These are phyloP conservation scores for Rhyacichthys aspro DNA, from an alignment of 2,797 vertebrate species.

Conservation along the genomic window DNA sequence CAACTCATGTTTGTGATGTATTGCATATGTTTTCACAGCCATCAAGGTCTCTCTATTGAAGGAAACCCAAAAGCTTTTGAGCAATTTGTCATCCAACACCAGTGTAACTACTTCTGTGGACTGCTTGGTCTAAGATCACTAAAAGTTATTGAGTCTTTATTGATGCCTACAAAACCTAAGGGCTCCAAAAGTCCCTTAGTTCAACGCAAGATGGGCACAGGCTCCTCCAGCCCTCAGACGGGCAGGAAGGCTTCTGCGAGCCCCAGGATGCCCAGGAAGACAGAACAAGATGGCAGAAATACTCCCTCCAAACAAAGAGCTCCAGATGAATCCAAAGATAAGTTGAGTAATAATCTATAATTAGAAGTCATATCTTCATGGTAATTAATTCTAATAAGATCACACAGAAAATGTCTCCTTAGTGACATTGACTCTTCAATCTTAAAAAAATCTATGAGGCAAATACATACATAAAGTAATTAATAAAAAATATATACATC, in stretches of 20 bases:
- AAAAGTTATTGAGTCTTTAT: constrained; percentile 80
- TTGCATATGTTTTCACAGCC: constrained; percentile 75
- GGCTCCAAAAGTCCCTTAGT: constrained; percentile 86
- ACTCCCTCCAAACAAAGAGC: constrained; percentile 55
- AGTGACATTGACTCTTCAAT: no score
- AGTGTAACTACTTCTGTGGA: constrained; percentile 90
- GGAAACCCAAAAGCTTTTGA: constrained; percentile 87
- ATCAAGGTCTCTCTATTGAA: constrained; percentile 88
- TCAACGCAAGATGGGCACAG: constrained; percentile 79
- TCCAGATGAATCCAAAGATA: constrained; percentile 45
- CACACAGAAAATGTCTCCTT: neutral
- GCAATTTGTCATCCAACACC: constrained; percentile 84
- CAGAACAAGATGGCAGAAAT: constrained; percentile 64
- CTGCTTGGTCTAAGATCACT: constrained; percentile 84
- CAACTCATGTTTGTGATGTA: neutral
- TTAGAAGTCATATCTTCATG: neutral
- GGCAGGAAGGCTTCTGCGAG: constrained; percentile 79
- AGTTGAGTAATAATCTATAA: constrained; percentile 46
- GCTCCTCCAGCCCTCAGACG: constrained; percentile 89
- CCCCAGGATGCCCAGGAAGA: constrained; percentile 75
- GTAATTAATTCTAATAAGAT: constrained; percentile 3
- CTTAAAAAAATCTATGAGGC: no score
- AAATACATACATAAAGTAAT: no score
- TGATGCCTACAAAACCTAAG: constrained; percentile 81
- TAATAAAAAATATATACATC: no score